Evolutionary conservation across 2,888 invertebrate genomes (phyloP), one percentile per base, ranked within the genome.

Genomic region (Tupiocoris notatus): DNA sequence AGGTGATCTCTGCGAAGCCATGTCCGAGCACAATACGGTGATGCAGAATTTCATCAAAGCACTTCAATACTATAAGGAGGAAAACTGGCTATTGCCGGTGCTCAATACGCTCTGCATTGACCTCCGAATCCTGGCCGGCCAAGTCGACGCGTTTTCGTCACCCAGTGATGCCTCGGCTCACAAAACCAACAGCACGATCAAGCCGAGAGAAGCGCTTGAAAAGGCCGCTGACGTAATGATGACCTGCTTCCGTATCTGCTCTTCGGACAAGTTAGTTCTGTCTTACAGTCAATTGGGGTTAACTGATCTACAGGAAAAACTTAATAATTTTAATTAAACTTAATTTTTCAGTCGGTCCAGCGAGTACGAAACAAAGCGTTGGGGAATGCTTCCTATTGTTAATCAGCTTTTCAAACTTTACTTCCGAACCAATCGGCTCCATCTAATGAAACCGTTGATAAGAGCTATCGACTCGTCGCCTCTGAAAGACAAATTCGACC

Each of bases 381-480:
- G 96, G 86, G 98, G 98, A 76, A 98, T 99, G 95, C 85, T 99
- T 81, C 92, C 92, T 82, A 87, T 99, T 78, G 96, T 98, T 0
- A 99, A 99, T 86, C 98, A 99, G 84, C 87, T 99, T 2, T 94
- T 99, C 81, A 98, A 98, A 86, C 91, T 94, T n/a, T 97, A 97
- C 84, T 97, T 96, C 82, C 90, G 94, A 81, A 98, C 98, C 81
- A 93, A 93, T 83, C 93, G 94, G 82, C 84, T 95, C 18, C 94
- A 95, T 85, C 85, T 95, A 68, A 94, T 94, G 84, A 98, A 95
- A 84, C 98, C 99, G 0, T 86, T 99, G 57, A 96, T 98, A 80
- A 88, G 98, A 80, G 98, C 98, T 0, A 97, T 99, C 79, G 98
- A 98, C 82, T 94, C 95, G 17, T 92, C 94, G 17, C 90, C 92